Percentiles rank a stretch among this genome's conserved stretches.
Conservation (phyloP, 2,797 vertebrate genomes). For the Trachurus trachurus region DNA sequence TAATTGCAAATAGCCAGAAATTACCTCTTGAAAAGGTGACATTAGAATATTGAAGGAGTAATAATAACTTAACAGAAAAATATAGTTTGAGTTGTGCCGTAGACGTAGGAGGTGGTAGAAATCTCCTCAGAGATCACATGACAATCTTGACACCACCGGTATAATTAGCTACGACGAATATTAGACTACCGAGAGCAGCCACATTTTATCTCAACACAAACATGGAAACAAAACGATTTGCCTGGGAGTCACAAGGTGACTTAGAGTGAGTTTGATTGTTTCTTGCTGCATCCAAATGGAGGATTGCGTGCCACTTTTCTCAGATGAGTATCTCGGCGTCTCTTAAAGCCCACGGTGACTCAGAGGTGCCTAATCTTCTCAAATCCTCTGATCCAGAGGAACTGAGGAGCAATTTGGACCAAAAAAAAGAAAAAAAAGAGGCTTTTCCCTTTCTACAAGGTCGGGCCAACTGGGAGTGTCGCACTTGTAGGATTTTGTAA, state of each 20-base stretch:
- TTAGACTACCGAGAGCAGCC: neutral
- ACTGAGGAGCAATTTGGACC: slow-evolving; percentile 24
- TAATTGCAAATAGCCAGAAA: slow-evolving; percentile 38
- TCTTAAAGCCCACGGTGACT: slow-evolving; percentile 14
- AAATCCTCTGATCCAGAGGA: slow-evolving; percentile 35
- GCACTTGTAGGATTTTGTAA: slow-evolving; percentile 6
- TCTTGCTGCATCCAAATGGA: neutral
- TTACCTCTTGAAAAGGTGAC: slow-evolving; percentile 17
- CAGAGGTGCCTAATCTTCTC: slow-evolving; percentile 17
- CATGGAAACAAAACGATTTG: too few relatives aligned
- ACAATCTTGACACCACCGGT: neutral
- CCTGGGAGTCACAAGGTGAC: neutral
- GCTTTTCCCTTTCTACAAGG: neutral
- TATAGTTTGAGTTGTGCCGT: neutral
- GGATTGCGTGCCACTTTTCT: slow-evolving; percentile 18
- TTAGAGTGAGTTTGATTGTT: slow-evolving; percentile 10
- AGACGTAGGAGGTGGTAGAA: neutral
- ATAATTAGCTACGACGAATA: neutral
- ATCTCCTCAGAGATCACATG: slow-evolving; percentile 7
- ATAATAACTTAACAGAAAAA: slow-evolving; percentile 10
- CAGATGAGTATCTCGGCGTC: slow-evolving; percentile 23
- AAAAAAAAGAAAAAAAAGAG: neutral
- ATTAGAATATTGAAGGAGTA: slow-evolving; percentile 19
- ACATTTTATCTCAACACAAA: neutral
- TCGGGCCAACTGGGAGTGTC: neutral